These are phyloP conservation scores for Micropterix aruncella DNA, from an alignment of 2,888 invertebrate species.

Conservation along the genomic window DNA sequence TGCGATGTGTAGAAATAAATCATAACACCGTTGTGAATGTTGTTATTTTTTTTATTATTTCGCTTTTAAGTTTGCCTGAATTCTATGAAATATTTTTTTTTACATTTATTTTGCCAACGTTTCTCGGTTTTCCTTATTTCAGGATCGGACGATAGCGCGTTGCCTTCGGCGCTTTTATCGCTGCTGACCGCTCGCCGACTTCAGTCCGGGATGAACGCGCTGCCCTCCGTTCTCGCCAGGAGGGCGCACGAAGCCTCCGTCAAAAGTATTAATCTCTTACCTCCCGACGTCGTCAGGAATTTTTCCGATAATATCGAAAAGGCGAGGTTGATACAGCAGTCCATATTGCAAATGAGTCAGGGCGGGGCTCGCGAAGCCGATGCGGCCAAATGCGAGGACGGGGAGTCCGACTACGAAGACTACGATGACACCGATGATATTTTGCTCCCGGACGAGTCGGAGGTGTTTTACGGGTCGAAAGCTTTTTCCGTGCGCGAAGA, in stretches of 20 bases:
- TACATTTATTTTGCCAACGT: slow-evolving; percentile 3
- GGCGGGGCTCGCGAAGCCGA: not conserved
- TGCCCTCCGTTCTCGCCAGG: slow-evolving; percentile 13
- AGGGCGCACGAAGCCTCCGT: slow-evolving; percentile 18
- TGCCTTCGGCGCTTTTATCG: slow-evolving; percentile 33
- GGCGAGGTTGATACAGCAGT: slow-evolving; percentile 26
- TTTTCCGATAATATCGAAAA: slow-evolving; percentile 15
- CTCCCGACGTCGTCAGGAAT: slow-evolving; percentile 16
- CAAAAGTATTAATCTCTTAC: slow-evolving; percentile 21
- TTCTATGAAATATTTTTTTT: slow-evolving; percentile 2
- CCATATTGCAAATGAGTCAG: slow-evolving; percentile 19
- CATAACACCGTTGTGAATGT: slow-evolving; percentile 19
- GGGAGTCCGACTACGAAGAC: slow-evolving; percentile 31
- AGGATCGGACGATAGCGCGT: slow-evolving; percentile 25
- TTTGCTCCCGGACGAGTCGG: slow-evolving; percentile 31
- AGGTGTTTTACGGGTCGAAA: slow-evolving; percentile 18
- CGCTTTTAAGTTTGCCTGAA: not conserved
- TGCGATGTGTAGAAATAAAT: slow-evolving; percentile 15
- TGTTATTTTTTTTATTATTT: slow-evolving; percentile 9
- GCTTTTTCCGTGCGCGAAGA: not conserved
- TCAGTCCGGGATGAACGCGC: slow-evolving; percentile 15
- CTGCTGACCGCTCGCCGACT: slow-evolving; percentile 22
- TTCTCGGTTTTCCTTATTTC: slow-evolving; percentile 17
- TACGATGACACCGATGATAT: slow-evolving; percentile 39
- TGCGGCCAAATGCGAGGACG: slow-evolving; percentile 26